A percentile compares a stretch with the other conserved stretches of the same genome.
phyloP scores from a whole-genome alignment of 2,113 vertebrate species.

The Sebastes schlegelii region DNA sequence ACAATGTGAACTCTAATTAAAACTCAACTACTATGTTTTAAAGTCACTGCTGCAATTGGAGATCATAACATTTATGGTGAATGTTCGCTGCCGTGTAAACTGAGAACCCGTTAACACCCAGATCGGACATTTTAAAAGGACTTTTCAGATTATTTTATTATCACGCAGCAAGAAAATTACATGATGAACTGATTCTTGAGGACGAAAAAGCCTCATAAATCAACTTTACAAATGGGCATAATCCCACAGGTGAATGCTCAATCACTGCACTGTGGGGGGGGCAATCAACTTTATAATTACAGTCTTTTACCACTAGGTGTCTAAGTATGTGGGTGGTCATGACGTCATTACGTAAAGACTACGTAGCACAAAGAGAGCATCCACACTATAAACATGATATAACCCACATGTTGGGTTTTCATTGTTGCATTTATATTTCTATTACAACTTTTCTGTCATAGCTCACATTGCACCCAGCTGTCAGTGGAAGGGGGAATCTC shows the following conservation, averaged over 20 bases:
- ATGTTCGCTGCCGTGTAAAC: background rate
- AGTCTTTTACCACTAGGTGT: background rate
- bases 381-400: no score
- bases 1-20: background rate
- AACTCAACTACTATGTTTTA: background rate
- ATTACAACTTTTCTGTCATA: background rate
- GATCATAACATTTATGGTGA: background rate
- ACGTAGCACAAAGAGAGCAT: background rate
- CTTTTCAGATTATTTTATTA: background rate
- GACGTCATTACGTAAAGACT: background rate
- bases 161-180: background rate
- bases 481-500: conserved; percentile 18
- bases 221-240: background rate
- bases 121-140: background rate
- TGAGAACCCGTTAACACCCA: background rate
- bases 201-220: background rate
- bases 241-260: background rate
- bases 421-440: background rate
- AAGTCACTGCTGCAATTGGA: background rate
- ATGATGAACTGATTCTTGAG: background rate
- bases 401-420: background rate
- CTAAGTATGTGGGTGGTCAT: background rate
- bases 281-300: background rate
- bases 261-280: conserved; percentile 14
- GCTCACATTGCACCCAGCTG: background rate